A percentile compares a stretch with the other conserved stretches of the same genome.
phyloP scores from a whole-genome alignment of 2,797 vertebrate species.

The Scolopax rusticola region DNA sequence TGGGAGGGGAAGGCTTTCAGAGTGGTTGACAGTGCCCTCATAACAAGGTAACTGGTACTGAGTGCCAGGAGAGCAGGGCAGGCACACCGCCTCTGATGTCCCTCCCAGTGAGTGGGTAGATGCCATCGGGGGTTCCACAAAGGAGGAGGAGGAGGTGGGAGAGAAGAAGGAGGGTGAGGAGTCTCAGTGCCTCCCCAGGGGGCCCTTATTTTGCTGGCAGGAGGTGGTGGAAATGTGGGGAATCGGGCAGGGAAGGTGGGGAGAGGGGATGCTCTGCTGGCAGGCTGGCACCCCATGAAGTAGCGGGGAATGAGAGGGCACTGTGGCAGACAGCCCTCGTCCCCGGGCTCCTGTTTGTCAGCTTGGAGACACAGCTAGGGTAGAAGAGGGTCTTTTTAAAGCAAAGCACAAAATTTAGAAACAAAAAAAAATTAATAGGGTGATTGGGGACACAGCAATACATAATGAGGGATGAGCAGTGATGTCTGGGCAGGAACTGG shows the following conservation, averaged over 20 bases:
- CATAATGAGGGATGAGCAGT: rapidly evolving
- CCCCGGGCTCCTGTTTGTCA: not conserved
- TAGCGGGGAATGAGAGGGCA: rapidly evolving
- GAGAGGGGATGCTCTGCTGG: not conserved
- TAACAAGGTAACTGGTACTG: not conserved
- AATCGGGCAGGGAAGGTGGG: not conserved
- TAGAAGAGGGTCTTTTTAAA: not conserved
- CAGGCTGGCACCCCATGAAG: not conserved
- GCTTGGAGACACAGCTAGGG: not conserved
- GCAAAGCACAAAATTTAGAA: not conserved
- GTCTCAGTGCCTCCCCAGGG: not conserved
- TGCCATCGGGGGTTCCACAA: not conserved
- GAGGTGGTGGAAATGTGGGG: not conserved
- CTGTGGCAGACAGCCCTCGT: not conserved
- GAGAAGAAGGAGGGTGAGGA: not conserved
- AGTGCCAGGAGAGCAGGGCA: not conserved
- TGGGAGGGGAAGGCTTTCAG: not conserved
- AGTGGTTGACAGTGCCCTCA: not conserved
- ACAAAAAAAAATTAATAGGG: not conserved
- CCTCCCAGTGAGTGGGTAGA: not conserved
- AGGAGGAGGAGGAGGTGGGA: not conserved
- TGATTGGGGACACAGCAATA: not conserved
- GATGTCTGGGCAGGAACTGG: not conserved
- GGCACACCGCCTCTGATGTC: not conserved
- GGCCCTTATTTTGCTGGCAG: not conserved